These are phyloP conservation scores for Campopleginae sp. DNA, from an alignment of 2,888 invertebrate species.

Conservation along the genomic window DNA sequence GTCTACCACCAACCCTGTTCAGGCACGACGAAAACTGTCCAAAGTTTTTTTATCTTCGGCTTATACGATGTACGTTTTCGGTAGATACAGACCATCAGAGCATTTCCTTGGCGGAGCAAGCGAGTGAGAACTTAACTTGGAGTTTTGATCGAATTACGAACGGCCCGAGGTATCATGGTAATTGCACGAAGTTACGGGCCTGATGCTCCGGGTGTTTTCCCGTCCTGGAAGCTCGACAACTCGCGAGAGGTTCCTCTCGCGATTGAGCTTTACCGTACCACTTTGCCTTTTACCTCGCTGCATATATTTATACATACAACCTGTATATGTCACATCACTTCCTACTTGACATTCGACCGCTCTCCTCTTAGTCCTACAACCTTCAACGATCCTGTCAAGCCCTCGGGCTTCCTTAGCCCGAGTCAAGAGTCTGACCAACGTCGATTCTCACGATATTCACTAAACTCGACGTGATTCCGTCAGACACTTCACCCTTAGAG, in stretches of 20 bases:
- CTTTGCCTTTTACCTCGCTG: slow-evolving; percentile 18
- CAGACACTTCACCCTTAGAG: neutral
- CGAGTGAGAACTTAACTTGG: slow-evolving; percentile 63
- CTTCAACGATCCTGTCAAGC: neutral
- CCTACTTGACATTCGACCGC: slow-evolving; percentile 37
- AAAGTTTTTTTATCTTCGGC: slow-evolving; percentile 18
- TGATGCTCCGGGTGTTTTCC: slow-evolving; percentile 51
- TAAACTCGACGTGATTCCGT: slow-evolving; percentile 36
- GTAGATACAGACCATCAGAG: slow-evolving; percentile 55
- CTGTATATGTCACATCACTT: neutral
- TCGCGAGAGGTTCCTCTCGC: slow-evolving; percentile 40
- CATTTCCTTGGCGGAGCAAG: slow-evolving; percentile 45
- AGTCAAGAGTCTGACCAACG: slow-evolving; percentile 37
- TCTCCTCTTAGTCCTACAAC: slow-evolving; percentile 1
- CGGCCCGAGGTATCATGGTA: slow-evolving; percentile 77
- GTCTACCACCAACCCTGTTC: slow-evolving; percentile 31
- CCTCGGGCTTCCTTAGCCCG: slow-evolving; percentile 22
- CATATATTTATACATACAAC: slow-evolving; percentile 5
- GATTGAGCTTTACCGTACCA: slow-evolving; percentile 28
- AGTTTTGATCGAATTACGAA: slow-evolving; percentile 70
- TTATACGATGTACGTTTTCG: neutral
- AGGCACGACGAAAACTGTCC: slow-evolving; percentile 35
- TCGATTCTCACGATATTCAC: slow-evolving; percentile 16
- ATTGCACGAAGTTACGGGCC: slow-evolving; percentile 77
- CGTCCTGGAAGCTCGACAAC: slow-evolving; percentile 50